Conservation (phyloP, 2,888 invertebrate genomes). For the Patella pellucida region DNA sequence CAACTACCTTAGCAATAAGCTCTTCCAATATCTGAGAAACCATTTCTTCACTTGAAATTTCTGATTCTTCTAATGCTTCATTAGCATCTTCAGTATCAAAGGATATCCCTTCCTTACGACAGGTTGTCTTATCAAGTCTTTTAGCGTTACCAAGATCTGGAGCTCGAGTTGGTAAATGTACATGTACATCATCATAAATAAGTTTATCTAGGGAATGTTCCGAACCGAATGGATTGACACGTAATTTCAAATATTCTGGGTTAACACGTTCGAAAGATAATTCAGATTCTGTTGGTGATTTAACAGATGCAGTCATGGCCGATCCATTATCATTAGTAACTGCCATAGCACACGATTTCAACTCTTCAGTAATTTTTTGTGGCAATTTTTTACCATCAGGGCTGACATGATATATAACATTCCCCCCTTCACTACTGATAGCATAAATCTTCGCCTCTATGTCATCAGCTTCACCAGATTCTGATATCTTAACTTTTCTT, state of each 20-base stretch:
- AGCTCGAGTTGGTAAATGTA: slow-evolving; percentile 45
- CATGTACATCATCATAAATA: slow-evolving; percentile 62
- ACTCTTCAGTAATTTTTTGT: slow-evolving; percentile 69
- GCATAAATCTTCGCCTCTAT: slow-evolving; percentile 80
- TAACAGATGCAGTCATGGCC: slow-evolving; percentile 49
- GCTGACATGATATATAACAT: slow-evolving; percentile 76
- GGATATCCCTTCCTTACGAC: slow-evolving; percentile 67
- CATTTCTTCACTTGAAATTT: slow-evolving; percentile 59
- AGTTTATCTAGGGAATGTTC: slow-evolving; percentile 63
- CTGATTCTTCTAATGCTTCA: slow-evolving; percentile 39
- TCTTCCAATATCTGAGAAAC: slow-evolving; percentile 75
- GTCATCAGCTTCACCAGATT: slow-evolving; percentile 52
- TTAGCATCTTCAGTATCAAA: slow-evolving; percentile 57
- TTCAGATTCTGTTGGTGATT: slow-evolving; percentile 71
- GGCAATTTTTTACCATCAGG: slow-evolving; percentile 56
- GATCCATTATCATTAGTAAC: slow-evolving; percentile 70
- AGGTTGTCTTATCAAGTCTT: slow-evolving; percentile 63
- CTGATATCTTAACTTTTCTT: slow-evolving; percentile 57
- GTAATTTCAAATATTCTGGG: slow-evolving; percentile 77
- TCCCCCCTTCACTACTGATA: slow-evolving; percentile 85
- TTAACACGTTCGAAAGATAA: slow-evolving; percentile 73
- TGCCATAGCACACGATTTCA: slow-evolving; percentile 74
- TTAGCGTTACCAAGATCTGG: slow-evolving; percentile 52
- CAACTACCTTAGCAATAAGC: slow-evolving; percentile 29
- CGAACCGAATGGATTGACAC: slow-evolving; percentile 78